These are phyloP conservation scores for Malurus melanocephalus DNA, from an alignment of 2,113 vertebrate species.

Conservation along the genomic window DNA sequence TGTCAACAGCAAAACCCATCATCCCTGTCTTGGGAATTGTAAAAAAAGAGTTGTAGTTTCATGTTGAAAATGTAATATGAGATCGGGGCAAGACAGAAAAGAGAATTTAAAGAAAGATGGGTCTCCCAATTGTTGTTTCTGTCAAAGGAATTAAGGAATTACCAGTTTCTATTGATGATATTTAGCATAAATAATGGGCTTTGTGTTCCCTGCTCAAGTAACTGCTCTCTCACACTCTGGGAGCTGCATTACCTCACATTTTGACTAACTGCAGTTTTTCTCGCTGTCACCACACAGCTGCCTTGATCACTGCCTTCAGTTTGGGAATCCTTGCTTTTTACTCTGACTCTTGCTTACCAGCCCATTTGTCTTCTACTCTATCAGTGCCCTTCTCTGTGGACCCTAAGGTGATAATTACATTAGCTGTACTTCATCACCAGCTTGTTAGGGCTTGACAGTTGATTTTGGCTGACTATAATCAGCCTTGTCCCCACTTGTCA, in stretches of 20 bases:
- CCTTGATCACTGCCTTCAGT: slow-evolving; percentile 5
- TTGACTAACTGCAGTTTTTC: neutral
- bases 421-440: slow-evolving; percentile 52
- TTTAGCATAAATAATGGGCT: neutral
- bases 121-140: neutral
- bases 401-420: slow-evolving; percentile 57
- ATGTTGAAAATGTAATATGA: neutral
- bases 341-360: slow-evolving; percentile 14
- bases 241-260: neutral
- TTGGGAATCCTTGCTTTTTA: slow-evolving; percentile 36
- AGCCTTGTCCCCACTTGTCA: slow-evolving; percentile 54
- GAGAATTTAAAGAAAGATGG: neutral
- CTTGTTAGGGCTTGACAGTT: slow-evolving; percentile 58
- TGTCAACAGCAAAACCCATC: slow-evolving; percentile 14
- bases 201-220: neutral
- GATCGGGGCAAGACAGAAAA: neutral
- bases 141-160: neutral
- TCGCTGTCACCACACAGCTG: neutral
- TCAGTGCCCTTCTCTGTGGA: slow-evolving; percentile 22
- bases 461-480: slow-evolving; percentile 57
- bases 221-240: neutral
- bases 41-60: neutral
- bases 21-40: neutral
- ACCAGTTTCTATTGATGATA: neutral
- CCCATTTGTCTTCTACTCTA: slow-evolving; percentile 44